These are phyloP conservation scores for Nemotelus nigrinus DNA, from an alignment of 2,888 invertebrate genomes.

Conservation along the genomic window DNA sequence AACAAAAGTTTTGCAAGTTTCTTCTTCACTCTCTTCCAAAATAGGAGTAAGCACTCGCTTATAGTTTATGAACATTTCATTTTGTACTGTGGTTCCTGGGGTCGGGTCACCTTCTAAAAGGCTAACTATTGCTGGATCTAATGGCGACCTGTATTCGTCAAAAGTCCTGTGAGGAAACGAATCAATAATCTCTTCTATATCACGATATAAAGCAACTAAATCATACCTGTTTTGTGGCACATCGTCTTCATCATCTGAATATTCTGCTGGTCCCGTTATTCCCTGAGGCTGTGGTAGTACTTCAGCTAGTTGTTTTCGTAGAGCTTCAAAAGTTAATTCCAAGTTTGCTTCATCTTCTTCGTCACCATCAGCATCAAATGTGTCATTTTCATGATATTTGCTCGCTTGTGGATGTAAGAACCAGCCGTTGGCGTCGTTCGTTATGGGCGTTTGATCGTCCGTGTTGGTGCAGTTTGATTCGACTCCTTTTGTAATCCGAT, in stretches of 20 bases:
- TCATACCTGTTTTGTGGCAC: conserved; percentile 46
- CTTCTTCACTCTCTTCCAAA: conserved; percentile 55
- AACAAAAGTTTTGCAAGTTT: conserved; percentile 54
- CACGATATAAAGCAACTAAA: not conserved
- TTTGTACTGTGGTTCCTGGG: conserved; percentile 46
- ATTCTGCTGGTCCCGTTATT: conserved; percentile 51
- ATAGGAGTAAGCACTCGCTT: conserved; percentile 54
- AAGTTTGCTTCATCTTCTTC: conserved; percentile 51
- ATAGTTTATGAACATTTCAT: conserved; percentile 54
- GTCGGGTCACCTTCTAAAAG: conserved; percentile 46
- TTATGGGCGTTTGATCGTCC: not conserved
- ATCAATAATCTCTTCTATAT: not conserved
- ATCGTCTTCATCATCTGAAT: conserved; percentile 53
- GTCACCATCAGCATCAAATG: conserved; percentile 50
- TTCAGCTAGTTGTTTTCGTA: conserved; percentile 53
- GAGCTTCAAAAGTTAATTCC: conserved; percentile 52
- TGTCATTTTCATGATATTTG: conserved; percentile 44
- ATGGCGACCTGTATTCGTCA: conserved; percentile 52
- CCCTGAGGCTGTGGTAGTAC: conserved; percentile 52
- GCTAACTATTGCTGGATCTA: conserved; percentile 48
- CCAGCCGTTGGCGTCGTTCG: conserved; percentile 50
- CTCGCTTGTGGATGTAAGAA: conserved; percentile 52
- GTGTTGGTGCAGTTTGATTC: not conserved
- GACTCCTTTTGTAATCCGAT: conserved; percentile 50
- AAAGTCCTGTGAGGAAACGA: conserved; percentile 46